Conservation (phyloP, 2,797 vertebrate species). For the Ciconia nigra region DNA sequence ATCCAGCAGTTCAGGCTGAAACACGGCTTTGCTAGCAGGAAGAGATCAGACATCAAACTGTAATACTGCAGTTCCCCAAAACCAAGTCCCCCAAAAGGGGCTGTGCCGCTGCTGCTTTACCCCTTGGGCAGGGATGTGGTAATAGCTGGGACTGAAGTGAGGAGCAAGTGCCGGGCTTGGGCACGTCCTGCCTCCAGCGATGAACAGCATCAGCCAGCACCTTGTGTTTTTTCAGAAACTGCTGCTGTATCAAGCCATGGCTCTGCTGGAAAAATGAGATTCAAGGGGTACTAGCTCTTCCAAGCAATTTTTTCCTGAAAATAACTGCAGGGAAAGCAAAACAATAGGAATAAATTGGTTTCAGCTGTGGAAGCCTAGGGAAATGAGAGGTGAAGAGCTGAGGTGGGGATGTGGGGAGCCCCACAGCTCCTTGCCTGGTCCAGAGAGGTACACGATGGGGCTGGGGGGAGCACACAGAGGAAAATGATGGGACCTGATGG, state of each 20-base stretch:
- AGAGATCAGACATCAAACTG: too few species aligned
- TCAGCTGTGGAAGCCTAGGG: background rate
- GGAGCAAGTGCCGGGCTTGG: background rate
- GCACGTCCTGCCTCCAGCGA: background rate
- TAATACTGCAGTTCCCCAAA: too few species aligned
- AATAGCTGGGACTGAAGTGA: background rate
- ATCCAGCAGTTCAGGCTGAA: too few species aligned
- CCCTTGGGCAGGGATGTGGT: background rate
- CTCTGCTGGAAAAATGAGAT: background rate
- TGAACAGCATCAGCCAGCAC: background rate
- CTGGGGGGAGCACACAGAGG: background rate
- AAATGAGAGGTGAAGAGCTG: background rate
- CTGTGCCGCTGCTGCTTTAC: too few species aligned
- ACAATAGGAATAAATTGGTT: fast-evolving
- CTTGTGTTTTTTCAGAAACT: background rate
- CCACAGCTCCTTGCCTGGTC: background rate
- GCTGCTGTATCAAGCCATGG: background rate
- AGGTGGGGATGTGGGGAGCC: too few species aligned
- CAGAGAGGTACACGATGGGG: too few species aligned
- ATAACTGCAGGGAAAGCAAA: background rate
- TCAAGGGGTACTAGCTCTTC: background rate
- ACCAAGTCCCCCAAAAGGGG: too few species aligned
- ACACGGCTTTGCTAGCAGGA: too few species aligned
- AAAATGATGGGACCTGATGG: background rate
- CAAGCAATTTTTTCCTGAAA: too few species aligned